Evolutionary conservation across 2,113 vertebrate genomes (phyloP).

Genomic region (Colinus virginianus): DNA sequence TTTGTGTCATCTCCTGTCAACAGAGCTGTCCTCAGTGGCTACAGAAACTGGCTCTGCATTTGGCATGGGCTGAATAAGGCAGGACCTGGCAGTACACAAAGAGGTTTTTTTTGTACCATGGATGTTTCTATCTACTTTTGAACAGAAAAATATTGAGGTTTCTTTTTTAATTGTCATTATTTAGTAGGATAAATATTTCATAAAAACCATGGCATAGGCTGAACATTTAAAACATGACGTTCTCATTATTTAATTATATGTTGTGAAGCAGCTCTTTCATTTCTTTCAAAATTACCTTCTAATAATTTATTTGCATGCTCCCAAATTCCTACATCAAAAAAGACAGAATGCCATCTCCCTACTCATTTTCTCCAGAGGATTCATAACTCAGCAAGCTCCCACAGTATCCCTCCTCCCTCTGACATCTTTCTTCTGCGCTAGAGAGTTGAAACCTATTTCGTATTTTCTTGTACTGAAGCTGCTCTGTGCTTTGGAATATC

Average conservation of each 20-base stretch:
- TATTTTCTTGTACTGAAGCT: not conserved
- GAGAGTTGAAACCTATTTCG: not conserved
- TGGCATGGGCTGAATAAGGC: not conserved
- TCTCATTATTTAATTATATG: not conserved
- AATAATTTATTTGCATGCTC: not conserved
- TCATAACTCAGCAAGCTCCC: not conserved
- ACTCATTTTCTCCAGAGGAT: not conserved
- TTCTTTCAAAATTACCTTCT: not conserved
- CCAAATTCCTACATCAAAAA: not conserved
- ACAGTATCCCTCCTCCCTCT: not conserved
- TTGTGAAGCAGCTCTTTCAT: not conserved
- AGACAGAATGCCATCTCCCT: not conserved
- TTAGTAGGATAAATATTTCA: not conserved
- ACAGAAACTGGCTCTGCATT: not conserved
- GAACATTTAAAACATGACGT: not conserved
- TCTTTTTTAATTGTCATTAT: not conserved
- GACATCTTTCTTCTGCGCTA: not conserved
- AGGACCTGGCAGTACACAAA: not conserved
- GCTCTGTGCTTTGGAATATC: not conserved
- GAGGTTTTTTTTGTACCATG: not conserved
- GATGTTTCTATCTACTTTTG: not conserved
- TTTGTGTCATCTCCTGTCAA: accelerated
- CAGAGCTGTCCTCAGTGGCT: not conserved
- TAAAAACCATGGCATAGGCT: not conserved
- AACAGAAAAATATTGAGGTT: not conserved